Evolutionary conservation across 1,140 invertebrate genomes (phyloP), one percentile per base, ranked within the genome.

Genomic region (Psix sp.): DNA sequence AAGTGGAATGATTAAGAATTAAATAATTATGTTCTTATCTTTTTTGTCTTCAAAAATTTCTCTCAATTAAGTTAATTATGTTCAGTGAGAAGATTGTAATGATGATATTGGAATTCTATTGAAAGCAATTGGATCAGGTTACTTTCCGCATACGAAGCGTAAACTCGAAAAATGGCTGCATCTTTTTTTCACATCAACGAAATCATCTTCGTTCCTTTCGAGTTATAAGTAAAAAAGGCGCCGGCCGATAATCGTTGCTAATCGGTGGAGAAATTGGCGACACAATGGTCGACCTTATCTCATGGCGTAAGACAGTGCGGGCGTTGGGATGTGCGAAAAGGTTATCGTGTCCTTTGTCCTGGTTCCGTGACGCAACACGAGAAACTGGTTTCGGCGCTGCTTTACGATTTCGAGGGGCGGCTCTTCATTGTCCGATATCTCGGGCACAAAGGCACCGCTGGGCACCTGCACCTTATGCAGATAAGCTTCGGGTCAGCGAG

Each of bases 391-490:
- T 71, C 66, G 66, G 66, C 56, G 66, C 57, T 56, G 54, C 48
- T 62, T 71, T 71, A 67, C 60, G 60, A 59, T 76, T 76, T 68
- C 56, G 46, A 60, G 66, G 73, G 60, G 66, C 66, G 60, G 72
- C 63, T 63, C 46, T 68, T 67, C 63, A 65, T 68, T 52, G 56
- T 72, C 56, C 46, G 54, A 71, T 76, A 76, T 71, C 73, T 76
- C 48, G 46, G 48, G 1, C 29, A 68, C 68, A 77, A 79, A 79
- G 62, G 73, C 42, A 66, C 77, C 71, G 74, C 62, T 71, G 72
- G 66, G 72, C 77, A 77, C 73, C 77, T 77, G 77, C 67, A 56
- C 66, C 74, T 74, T 76, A 79, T 79, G 73, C 76, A 77, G 77
- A 79, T 77, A 79, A 79, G 73, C 29, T 29, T 35, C 49, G 54